Evolutionary conservation across 2,888 invertebrate genomes (phyloP), one percentile per base, ranked within the genome.

Genomic region (Drosophila rellima): DNA sequence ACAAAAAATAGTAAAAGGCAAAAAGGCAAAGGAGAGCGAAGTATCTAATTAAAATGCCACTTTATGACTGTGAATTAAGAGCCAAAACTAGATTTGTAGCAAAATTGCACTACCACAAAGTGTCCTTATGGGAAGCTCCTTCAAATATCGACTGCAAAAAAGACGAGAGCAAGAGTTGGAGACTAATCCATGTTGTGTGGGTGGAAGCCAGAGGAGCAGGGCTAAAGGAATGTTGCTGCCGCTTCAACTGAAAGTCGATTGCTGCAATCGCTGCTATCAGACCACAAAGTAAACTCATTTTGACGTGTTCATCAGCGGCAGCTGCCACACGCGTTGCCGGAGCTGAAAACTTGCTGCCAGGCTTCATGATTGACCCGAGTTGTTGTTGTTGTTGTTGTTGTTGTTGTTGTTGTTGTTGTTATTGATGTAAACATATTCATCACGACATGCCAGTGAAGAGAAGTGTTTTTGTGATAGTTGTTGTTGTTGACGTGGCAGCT

Each of bases 391-490:
- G 84, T 64, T 78, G 75, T 77, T 73, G 80, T 78, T 83, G 82
- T 83, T 78, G 83, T 86, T 83, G 83, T 83, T 82, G 77, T 82
- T 78, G 84, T 64, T 78, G 75, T 77, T 73, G 80, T 78, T 83
- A 85, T 83, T 78, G 83, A 83, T 83, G 83, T 83, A 77, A 83
- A 74, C 83, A 80, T 83, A 83, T 83, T 77, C 83, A 86, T 83
- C 86, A 80, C 70, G 56, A 47, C 70, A 65, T 69, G 67, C 42
- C 65, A 63, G 33, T n/a, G n/a, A n/a, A 47, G 48, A 26, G 23
- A 44, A 42, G 39, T 65, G 74, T 61, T 72, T 63, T 45, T 67
- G 62, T 37, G 55, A 63, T 20, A 37, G 18, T 23, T 20, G 33
- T 15, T 66, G 64, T 52, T 52, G 68, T 17, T 39, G 23, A 33